phyloP scores from a whole-genome alignment of 2,113 vertebrate species.

The Proterorhinus semilunaris region DNA sequence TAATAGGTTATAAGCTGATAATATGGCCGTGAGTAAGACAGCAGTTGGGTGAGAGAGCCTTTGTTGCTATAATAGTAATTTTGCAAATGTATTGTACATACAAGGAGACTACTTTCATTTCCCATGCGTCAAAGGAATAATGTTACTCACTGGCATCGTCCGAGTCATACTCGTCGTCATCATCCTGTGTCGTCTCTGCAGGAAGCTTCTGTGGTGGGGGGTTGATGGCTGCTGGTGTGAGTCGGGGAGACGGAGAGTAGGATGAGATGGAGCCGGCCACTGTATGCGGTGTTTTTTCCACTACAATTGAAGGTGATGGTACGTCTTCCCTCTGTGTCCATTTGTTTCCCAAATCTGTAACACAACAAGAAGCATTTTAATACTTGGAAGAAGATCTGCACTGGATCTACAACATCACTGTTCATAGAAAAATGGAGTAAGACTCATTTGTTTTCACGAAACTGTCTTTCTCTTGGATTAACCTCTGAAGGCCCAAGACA shows the following conservation, averaged over 20 bases:
- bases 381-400: not conserved
- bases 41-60: too few species aligned
- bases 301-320: conserved; percentile 48
- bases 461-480: too few species aligned
- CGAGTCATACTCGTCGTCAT: conserved; percentile 89
- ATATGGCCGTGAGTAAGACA: too few species aligned
- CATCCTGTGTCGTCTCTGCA: conserved; percentile 71
- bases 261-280: conserved; percentile 20
- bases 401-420: too few species aligned
- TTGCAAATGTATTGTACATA: not conserved
- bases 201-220: conserved; percentile 27
- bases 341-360: conserved; percentile 13
- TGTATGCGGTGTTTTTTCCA: conserved; percentile 72
- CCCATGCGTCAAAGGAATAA: not conserved
- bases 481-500: too few species aligned
- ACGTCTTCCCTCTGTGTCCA: conserved; percentile 51
- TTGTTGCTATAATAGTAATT: too few species aligned
- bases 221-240: conserved; percentile 27
- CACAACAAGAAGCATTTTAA: conserved; percentile 7
- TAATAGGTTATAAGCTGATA: not conserved
- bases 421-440: too few species aligned
- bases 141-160: conserved; percentile 86
- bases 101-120: not conserved
- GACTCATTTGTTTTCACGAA: too few species aligned
- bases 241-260: conserved; percentile 16